Evolutionary conservation across 1,140 invertebrate genomes (phyloP).

Genomic region (Aphis gossypii): DNA sequence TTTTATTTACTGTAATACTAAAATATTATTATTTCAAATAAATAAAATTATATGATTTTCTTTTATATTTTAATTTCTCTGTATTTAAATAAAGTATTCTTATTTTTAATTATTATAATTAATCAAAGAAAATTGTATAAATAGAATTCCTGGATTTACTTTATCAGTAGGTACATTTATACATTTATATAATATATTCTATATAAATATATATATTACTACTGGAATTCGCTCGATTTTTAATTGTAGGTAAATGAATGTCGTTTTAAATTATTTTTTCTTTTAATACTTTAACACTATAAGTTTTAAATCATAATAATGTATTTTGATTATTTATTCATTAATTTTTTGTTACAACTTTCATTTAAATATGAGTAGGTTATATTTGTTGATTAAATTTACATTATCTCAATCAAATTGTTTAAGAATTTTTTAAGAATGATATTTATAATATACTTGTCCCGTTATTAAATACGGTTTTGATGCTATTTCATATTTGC

Average conservation of each 20-base stretch:
- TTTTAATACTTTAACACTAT: no score
- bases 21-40: neutral
- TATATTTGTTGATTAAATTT: neutral
- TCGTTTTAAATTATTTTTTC: no score
- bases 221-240: neutral
- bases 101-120: neutral
- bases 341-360: neutral
- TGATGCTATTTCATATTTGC: neutral
- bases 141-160: neutral
- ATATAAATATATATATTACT: neutral
- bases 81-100: neutral
- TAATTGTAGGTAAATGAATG: no score
- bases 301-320: neutral
- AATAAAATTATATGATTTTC: neutral
- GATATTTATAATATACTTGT: neutral
- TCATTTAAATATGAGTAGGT: neutral
- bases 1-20: neutral
- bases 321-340: neutral
- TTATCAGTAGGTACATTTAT: neutral
- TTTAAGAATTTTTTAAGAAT: neutral
- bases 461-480: neutral
- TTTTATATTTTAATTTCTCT: no score
- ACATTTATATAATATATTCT: no score
- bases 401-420: neutral
- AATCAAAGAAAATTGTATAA: neutral